Evolutionary conservation across 2,113 vertebrate species (phyloP), one percentile per base, ranked within the genome.

Genomic region (Silurus meridionalis): DNA sequence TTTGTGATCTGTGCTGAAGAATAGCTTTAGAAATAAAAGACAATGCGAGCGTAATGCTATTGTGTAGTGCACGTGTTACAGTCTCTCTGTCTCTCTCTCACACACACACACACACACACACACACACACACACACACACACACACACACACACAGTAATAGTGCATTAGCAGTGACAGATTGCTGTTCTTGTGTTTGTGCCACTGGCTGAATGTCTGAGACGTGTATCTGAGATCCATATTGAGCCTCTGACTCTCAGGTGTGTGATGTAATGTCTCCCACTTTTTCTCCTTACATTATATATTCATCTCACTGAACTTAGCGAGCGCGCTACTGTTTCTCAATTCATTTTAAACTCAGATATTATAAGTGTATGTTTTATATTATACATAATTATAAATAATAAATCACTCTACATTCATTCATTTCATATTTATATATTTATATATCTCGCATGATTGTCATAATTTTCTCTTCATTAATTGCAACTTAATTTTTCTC

Each of bases 201-300:
- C 87, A 94, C 91, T 92, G 92, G 28, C 71, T 74, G 46, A 10
- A 74, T 3, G 5, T 48, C 37, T 74, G 71, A 74, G 17, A 48
- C 17, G 5, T 50, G 21, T 67, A 17, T 67, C 28, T 28, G 25
- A 28, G 66, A 8, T 28, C 66, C 13, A 14, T 50, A 21, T 23
- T 10, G 19, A 74, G 10, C 37, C 37, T 37, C 37, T 37, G 37
- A 37, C 37, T 37, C 37, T 37, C 37, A 37, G 37, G 37, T 37
- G 37, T 37, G 37, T 37, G 37, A 37, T 37, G 37, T 37, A 37
- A 37, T 2, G 37, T 37, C 37, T 37, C 2, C 37, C 37, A 37
- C 37, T 2, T 37, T 37, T 2, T 37, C 37, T 37, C 37, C 37
- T 37, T 37, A 37, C 1, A 37, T 37, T 37, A 37, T 37, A 37